These are phyloP conservation scores for Pandemis corylana DNA, from an alignment of 2,888 invertebrate species.

Conservation along the genomic window DNA sequence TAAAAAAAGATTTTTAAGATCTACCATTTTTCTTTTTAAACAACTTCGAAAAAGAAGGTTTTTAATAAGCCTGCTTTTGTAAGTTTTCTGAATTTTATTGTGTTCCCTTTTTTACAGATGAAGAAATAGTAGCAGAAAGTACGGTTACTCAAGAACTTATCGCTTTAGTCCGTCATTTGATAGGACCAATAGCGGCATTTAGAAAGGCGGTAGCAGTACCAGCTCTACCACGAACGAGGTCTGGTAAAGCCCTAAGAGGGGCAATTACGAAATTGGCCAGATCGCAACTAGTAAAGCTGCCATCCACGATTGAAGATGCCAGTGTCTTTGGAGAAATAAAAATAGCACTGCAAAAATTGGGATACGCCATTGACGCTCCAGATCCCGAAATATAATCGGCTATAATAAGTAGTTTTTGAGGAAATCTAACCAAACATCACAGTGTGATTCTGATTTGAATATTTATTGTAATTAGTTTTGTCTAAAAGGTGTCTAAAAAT, in stretches of 20 bases:
- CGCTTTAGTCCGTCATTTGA: constrained; percentile 79
- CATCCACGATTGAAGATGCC: constrained; percentile 95
- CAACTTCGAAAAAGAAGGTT: too few relatives aligned
- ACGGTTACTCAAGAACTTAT: constrained; percentile 77
- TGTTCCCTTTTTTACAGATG: constrained; percentile 57
- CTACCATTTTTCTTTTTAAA: too few relatives aligned
- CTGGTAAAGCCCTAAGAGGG: constrained; percentile 88
- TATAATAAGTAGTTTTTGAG: not conserved
- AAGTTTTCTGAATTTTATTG: not conserved
- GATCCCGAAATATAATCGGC: constrained; percentile 80
- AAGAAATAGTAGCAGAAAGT: constrained; percentile 76
- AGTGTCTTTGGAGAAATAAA: constrained; percentile 92
- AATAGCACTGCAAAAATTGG: constrained; percentile 89
- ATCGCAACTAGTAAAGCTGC: constrained; percentile 90
- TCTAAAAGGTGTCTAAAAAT: too few relatives aligned
- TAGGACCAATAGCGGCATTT: constrained; percentile 96
- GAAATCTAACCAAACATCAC: not conserved
- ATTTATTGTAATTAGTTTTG: not conserved
- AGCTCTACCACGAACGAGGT: constrained; percentile 94
- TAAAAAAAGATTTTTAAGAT: too few relatives aligned
- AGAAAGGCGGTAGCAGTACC: constrained; percentile 91
- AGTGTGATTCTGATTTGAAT: not conserved
- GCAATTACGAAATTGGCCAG: constrained; percentile 94
- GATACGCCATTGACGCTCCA: constrained; percentile 89
- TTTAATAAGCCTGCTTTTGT: too few relatives aligned